Evolutionary conservation across 1,140 invertebrate genomes (phyloP), one percentile per base, ranked within the genome.

Genomic region (Hycleus cichorii): DNA sequence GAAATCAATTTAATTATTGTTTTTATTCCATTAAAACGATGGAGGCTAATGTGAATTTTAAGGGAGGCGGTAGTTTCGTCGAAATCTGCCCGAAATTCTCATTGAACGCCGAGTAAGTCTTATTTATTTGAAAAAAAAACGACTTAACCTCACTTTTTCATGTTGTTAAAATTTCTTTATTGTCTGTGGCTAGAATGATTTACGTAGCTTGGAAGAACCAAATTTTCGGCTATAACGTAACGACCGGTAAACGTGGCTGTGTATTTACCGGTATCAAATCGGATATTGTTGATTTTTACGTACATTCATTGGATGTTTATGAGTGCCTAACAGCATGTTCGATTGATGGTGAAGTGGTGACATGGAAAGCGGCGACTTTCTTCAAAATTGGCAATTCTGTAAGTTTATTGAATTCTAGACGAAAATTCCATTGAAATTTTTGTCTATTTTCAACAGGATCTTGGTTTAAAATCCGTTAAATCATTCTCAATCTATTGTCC

Each of bases 71-170:
- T 49, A 83, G 78, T 67, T 77, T 86, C 60, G 77, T 85, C 18
- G 75, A 79, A 64, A 74, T 80, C 69, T 69, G 76, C 12, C 83
- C 84, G 11, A 53, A 85, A 26, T 86, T 85, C 76, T 83, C 84
- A 5, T 63, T 62, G 8, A 77, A 83, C 72, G 80, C 79, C 74
- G 79, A 83, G 84, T 86, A 76, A 80, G 82, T 78, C 61, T 8
- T 44, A 61, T 57, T 59, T 39, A 64, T 47, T 58, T 46, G 51
- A 47, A 49, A 50, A 57, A 39, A 52, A 18, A 18, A 18, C n/a
- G n/a, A n/a, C n/a, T n/a, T n/a, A 43, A 10, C 25, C 40, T 27
- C 26, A 39, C 69, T 57, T 62, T 9, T 27, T 75, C 72, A 18
- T 18, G 18, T 18, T 18, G 18, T 18, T 18, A 18, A 0, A 32